A percentile compares a stretch with the other conserved stretches of the same genome.
Conservation (phyloP, 1,140 invertebrate species). For the Neodiprion lecontei region DNA sequence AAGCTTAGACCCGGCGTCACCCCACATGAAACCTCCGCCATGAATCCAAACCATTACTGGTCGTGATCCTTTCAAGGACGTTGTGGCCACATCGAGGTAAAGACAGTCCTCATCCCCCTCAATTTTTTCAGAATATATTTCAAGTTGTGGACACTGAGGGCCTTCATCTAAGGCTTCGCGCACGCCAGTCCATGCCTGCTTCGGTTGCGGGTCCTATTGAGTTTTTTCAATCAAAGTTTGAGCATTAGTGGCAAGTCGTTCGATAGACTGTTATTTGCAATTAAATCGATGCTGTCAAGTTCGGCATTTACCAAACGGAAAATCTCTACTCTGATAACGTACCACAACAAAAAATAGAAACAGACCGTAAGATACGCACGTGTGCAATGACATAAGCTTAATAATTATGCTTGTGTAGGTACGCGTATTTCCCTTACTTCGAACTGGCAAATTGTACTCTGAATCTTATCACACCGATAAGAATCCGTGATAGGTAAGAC, state of each 20-base stretch:
- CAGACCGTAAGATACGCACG: no score
- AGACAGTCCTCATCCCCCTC: conserved; percentile 77
- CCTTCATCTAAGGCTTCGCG: conserved; percentile 36
- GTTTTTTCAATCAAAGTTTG: not conserved
- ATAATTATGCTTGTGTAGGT: no score
- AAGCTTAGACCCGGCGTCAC: conserved; percentile 49
- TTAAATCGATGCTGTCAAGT: not conserved
- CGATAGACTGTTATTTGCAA: not conserved
- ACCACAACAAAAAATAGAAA: no score
- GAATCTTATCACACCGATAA: no score
- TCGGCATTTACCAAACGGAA: not conserved
- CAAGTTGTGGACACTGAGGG: conserved; percentile 27
- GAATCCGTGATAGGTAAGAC: no score
- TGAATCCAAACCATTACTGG: conserved; percentile 51
- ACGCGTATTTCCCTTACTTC: no score
- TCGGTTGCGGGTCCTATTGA: conserved; percentile 40
- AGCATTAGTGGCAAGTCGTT: no score
- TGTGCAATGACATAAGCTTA: no score
- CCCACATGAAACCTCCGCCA: conserved; percentile 68
- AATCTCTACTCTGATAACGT: not conserved
- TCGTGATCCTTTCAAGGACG: conserved; percentile 66
- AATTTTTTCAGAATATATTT: conserved; percentile 31
- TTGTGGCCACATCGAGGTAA: conserved; percentile 81
- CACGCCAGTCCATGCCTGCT: conserved; percentile 38
- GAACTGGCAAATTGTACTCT: no score